Base-by-base conservation (phyloP, 2,113 vertebrate genomes). In the Mus spicilegus region DNA sequence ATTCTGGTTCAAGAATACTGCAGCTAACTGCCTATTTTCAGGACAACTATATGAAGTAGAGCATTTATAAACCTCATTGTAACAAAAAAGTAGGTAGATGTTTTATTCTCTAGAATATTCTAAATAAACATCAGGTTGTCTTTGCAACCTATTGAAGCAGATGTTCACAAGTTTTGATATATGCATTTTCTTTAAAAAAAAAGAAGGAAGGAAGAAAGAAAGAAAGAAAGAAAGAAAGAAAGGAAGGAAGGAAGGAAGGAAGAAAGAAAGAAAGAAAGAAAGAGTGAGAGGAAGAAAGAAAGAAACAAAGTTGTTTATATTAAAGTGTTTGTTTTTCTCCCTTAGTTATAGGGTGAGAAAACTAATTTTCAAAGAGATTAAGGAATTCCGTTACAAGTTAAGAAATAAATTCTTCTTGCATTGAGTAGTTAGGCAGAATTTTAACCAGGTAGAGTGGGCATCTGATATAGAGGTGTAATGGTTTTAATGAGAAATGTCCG, bases 11-110 rank as follows among this genome's bases (percentile, higher is more conserved):
- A 26, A 76, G 61, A 56, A 33, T 46, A 93, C 72, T 81, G 6
- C 3, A 80, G 16, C 28, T 26, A 92, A 69, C 19, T 3, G 78
- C 58, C 22, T 39, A 69, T 72, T 91, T 89, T 90, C 58, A 73
- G 49, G 42, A 94, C 93, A 95, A n/a, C 58, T 87, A 8, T 95
- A 4, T 80, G 70, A 84, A 84, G 10, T 26, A 91, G 72, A 91
- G 73, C 78, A 80, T 65, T 46, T 56, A 56, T 42, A 42, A 42
- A 42, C 49, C 42, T 73, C 24, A 77, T 12, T 5, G 0, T 96
- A 2, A 63, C 39, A 70, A 80, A 19, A 63, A 30, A 10, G 11
- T 67, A 73, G 24, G 13, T 51, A 80, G 12, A 11, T 58, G 0
- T 49, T 63, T 67, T 19, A 36, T n/a, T 51, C 16, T 76, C 12